A percentile compares a stretch with the other conserved stretches of the same genome.
Evolutionary conservation across 2,888 invertebrate genomes (phyloP).

Genomic region (Cephonodes hylas): DNA sequence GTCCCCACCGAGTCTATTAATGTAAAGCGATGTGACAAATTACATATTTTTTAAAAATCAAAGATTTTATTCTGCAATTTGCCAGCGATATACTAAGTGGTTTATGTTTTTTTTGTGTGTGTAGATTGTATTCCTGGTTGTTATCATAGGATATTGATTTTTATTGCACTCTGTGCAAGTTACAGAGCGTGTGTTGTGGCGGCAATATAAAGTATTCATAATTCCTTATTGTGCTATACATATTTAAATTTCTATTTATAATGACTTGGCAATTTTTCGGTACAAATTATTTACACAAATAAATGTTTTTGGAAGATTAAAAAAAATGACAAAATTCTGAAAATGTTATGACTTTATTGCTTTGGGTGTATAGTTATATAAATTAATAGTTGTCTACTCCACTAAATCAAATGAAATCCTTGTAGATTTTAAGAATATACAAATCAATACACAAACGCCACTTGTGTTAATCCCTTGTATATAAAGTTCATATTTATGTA

Average conservation of each 20-base stretch:
- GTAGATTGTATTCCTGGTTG: neutral
- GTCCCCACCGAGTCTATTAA: neutral
- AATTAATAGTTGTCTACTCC: neutral
- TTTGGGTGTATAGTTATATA: no score
- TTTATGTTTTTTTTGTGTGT: neutral
- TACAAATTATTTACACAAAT: no score
- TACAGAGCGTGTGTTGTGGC: neutral
- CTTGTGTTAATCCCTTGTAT: neutral
- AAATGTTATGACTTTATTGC: no score
- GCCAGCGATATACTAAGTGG: neutral
- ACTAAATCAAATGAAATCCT: neutral
- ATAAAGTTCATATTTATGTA: neutral
- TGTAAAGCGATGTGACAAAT: neutral
- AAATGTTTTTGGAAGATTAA: no score
- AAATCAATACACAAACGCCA: neutral
- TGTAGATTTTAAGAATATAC: no score
- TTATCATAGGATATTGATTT: neutral
- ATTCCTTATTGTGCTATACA: no score
- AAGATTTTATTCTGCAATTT: neutral
- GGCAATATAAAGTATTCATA: no score
- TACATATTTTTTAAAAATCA: neutral
- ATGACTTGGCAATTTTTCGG: no score
- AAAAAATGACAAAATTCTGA: no score
- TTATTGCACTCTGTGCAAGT: neutral
- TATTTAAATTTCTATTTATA: no score